Evolutionary conservation across 2,888 invertebrate genomes (phyloP), one percentile per base, ranked within the genome.

Genomic region (Lycaena phlaeas): DNA sequence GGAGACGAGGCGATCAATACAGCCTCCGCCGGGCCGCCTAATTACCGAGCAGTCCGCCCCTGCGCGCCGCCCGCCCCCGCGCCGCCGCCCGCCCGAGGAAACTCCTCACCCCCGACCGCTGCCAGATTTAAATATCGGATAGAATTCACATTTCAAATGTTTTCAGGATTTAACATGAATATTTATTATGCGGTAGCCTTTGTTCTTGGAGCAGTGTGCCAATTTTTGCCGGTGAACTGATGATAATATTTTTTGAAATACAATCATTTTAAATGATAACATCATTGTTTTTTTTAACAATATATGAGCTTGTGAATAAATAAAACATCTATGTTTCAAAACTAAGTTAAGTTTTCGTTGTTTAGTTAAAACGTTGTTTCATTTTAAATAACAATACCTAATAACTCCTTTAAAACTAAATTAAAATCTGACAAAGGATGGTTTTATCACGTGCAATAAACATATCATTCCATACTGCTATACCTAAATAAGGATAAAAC

Each of bases 21-120:
- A 82, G 82, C 82, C 82, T 81, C 82, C 81, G 76, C 79, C 81
- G 75, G 82, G 79, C 73, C 75, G 73, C 82, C 79, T 82, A 82
- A 84, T 84, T 84, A 79, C 76, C 72, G 40, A 63, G 60, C 55
- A n/a, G 61, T 54, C 46, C 50, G 41, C 47, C 49, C 46, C 43
- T n/a, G n/a, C n/a, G 49, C 43, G 45, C 38, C 18, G 49, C 48
- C 54, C 55, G 48, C 52, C 44, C 53, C 44, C 49, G 45, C 51
- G 44, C 46, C 52, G 46, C 50, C 56, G 52, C 50, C 47, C 60
- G 64, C 64, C 62, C 58, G 62, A 52, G 64, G 63, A 64, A 64
- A 69, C 56, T 60, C 64, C 60, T 57, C 71, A 65, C 69, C 61
- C 69, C 68, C 72, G 53, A 64, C 70, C 73, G 53, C 59, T 64